Base-by-base conservation (phyloP, 2,888 invertebrate genomes). In the Athalia circularis region DNA sequence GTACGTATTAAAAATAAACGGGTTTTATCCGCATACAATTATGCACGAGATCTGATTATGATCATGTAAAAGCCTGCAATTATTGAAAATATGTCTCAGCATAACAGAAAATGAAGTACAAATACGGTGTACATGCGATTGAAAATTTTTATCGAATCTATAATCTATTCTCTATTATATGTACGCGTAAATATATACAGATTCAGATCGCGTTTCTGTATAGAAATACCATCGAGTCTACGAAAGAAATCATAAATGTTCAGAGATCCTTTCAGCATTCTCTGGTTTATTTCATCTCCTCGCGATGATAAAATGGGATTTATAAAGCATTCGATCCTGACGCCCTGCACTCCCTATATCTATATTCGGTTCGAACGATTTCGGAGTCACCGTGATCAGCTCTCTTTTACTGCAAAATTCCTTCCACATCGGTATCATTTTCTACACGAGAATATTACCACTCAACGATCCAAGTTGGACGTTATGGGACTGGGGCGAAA, bases 381-480 rank as follows among this genome's bases (percentile, higher is more conserved):
- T 54, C 54, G 9, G 11, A 54, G 6, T 7, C 54, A 54, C n/a
- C 29, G 29, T 29, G 29, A 29, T 13, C 13, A 13, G 47, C 57
- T 4, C 13, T 15, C 7, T 45, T 15, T 72, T 47, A 45, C 7
- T 13, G 47, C 7, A 43, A 4, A 47, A 45, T 72, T 57, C 29
- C 59, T 8, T 13, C 59, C 59, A 13, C 72, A 47, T 59, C 29
- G 11, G 72, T 72, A 72, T 72, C 57, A 59, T 59, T 72, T 45
- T 72, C 72, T 72, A 59, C 45, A 54, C 4, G 72, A 43, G 72
- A 59, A 72, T 72, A 72, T 72, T 59, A 59, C 72, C 72, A 57
- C 47, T 59, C 72, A 4, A n/a, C 7, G n/a, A 72, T 13, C 13
- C 9, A 72, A 72, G 72, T 72, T n/a, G 57, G 59, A 72, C 45